Evolutionary conservation across 2,888 invertebrate genomes (phyloP), one percentile per base, ranked within the genome.

Genomic region (Erpobdella octoculata): DNA sequence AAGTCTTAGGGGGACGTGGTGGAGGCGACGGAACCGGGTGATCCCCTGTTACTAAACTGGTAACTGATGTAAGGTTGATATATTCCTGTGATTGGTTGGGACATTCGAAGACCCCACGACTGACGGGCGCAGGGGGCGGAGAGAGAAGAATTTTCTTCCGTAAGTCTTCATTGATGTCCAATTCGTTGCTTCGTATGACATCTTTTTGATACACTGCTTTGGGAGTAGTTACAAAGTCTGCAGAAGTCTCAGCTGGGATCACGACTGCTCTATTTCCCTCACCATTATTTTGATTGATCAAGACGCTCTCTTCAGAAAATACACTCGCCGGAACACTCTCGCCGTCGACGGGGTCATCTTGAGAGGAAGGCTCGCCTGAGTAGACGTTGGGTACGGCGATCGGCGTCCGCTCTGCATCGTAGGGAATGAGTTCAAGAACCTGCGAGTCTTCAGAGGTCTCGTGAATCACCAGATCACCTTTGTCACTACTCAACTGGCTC

Each of bases 281-380:
- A n/a, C n/a, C n/a, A n/a, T n/a, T n/a, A n/a, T n/a, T n/a, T 64
- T 64, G 62, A 25, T 73, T n/a, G 53, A 74, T 71, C 21, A 74
- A 33, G 31, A n/a, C n/a, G n/a, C n/a, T n/a, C n/a, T n/a, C n/a
- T n/a, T n/a, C n/a, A n/a, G n/a, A n/a, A n/a, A n/a, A n/a, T n/a
- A n/a, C n/a, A n/a, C n/a, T n/a, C n/a, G n/a, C n/a, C n/a, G n/a
- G n/a, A n/a, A n/a, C n/a, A n/a, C n/a, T n/a, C n/a, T n/a, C n/a
- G n/a, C n/a, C n/a, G n/a, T n/a, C n/a, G n/a, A n/a, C n/a, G n/a
- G n/a, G n/a, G n/a, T n/a, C n/a, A n/a, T n/a, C n/a, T n/a, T n/a
- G n/a, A n/a, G n/a, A n/a, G n/a, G n/a, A n/a, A n/a, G n/a, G n/a
- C n/a, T n/a, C n/a, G n/a, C n/a, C n/a, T n/a, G n/a, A n/a, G n/a